Evolutionary conservation across 2,888 invertebrate genomes (phyloP), one percentile per base, ranked within the genome.

Genomic region (Euphydryas editha): DNA sequence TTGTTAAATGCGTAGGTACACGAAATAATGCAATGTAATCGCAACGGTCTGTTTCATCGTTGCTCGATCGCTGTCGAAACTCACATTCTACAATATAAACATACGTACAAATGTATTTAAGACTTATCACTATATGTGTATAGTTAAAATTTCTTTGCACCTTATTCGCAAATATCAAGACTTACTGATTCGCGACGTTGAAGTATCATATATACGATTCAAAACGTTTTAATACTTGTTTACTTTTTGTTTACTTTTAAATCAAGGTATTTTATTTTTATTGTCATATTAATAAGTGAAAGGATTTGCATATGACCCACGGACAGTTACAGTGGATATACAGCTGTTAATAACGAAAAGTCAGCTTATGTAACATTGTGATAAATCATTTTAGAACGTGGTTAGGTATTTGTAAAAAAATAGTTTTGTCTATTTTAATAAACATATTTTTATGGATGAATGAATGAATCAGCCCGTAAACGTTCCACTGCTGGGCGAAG

Each of bases 1-100:
- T 11, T 10, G 3, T 20, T 13, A 24, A 51, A 51, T 24, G 4
- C 24, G 21, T 51, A 51, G n/a, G n/a, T n/a, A n/a, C 21, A 20
- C 13, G 15, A 1, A 24, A 0, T 51, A 51, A 54, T 64, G 44
- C 63, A 70, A 68, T 60, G 44, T 56, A 55, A 72, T 63, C 57
- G 67, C 60, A 70, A 72, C 70, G 71, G 70, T 72, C 72, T 72
- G 64, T 59, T 72, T 70, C 63, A 51, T 61, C 49, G 44, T 59
- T 67, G 63, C 69, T 58, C 69, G 67, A 60, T 47, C 67, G 67
- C 17, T 72, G 70, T 59, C 24, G 72, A 70, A 70, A 70, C 55
- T 24, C 30, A 59, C 65, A 63, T 68, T 68, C 62, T 62, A 60
- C n/a, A 37, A 42, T 55, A 59, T n/a, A 30, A 1, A 30, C 30